Percentiles rank a stretch among this genome's conserved stretches.
Conservation (phyloP, 2,113 vertebrate species). For the Camelus bactrianus region DNA sequence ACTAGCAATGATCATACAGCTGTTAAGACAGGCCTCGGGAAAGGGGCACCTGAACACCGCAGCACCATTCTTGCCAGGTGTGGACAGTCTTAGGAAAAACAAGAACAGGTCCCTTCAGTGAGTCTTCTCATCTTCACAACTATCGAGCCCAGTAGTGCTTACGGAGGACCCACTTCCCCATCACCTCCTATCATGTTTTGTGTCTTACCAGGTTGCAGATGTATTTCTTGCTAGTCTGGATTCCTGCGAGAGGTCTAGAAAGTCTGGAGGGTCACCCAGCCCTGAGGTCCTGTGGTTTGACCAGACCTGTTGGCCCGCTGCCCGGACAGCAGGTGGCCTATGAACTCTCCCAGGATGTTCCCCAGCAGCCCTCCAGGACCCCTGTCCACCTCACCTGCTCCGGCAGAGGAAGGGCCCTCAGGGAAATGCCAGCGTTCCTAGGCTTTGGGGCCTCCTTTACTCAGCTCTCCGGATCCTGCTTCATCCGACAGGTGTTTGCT, state of each 20-base stretch:
- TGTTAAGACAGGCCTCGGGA: background rate
- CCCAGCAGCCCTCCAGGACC: no score
- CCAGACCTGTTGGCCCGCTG: rapidly evolving
- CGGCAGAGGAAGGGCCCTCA: background rate
- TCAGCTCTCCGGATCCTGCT: background rate
- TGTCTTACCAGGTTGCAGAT: background rate
- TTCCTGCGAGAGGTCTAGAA: background rate
- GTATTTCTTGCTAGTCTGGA: background rate
- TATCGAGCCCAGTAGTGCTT: background rate
- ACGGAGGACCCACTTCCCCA: no score
- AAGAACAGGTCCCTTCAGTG: background rate
- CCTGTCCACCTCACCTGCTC: background rate
- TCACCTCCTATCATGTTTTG: background rate
- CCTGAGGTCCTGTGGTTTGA: background rate
- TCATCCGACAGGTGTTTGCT: background rate
- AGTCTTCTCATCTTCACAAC: background rate
- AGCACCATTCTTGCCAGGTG: background rate
- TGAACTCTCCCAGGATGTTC: background rate
- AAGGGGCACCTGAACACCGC: background rate
- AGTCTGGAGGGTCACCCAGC: background rate
- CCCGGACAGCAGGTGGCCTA: no score
- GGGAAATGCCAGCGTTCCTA: background rate
- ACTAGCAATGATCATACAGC: background rate
- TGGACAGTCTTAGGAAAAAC: background rate
- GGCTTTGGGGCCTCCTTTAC: background rate